Evolutionary conservation across 2,797 vertebrate species (phyloP).

Genomic region (Pagetopsis macropterus): DNA sequence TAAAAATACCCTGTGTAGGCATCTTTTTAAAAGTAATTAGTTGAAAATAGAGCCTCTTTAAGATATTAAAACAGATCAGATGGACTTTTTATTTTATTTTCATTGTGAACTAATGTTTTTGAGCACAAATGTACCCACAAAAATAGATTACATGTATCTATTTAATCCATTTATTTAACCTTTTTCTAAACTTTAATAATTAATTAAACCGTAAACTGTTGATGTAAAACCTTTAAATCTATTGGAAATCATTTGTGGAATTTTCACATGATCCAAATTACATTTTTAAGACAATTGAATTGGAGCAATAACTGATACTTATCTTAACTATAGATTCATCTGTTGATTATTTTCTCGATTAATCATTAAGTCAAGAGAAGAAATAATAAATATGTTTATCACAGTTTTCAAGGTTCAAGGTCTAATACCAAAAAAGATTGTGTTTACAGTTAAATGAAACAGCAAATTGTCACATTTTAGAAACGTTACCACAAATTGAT

Average conservation of each 20-base stretch:
- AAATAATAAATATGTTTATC: background rate
- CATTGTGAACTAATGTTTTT: background rate
- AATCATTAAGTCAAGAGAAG: too few species aligned
- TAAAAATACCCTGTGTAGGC: too few species aligned
- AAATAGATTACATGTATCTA: background rate
- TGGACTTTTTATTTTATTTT: background rate
- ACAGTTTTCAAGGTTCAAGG: background rate
- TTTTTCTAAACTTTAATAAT: background rate
- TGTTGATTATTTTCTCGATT: background rate
- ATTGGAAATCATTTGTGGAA: background rate
- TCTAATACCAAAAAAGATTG: background rate
- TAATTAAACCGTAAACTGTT: background rate
- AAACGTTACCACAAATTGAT: background rate
- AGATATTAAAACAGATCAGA: constrained; percentile 12
- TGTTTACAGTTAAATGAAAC: background rate
- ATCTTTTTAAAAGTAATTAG: background rate
- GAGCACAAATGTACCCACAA: background rate
- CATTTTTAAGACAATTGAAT: background rate
- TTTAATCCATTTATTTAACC: background rate
- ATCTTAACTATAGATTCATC: constrained; percentile 1
- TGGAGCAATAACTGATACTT: background rate
- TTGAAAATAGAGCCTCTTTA: background rate
- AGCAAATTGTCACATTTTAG: background rate
- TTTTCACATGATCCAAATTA: constrained; percentile 3
- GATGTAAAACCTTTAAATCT: background rate